Conservation (phyloP, 2,113 vertebrate species). For the Saimiri boliviensis region DNA sequence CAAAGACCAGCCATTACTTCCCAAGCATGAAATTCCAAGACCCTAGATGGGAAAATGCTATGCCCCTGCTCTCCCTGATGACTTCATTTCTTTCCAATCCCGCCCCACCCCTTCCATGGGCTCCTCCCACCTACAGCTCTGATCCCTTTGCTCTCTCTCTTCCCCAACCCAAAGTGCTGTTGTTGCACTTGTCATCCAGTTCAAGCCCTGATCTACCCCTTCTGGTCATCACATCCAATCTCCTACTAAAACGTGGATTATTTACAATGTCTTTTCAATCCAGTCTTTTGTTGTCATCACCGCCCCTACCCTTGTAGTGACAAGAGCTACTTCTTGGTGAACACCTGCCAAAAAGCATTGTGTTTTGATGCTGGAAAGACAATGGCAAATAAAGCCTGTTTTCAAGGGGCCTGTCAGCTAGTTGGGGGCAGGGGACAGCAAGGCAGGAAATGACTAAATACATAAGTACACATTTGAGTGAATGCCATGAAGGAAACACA, state of each 20-base stretch:
- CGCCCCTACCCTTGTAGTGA: background rate
- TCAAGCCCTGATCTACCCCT: background rate
- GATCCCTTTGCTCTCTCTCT: background rate
- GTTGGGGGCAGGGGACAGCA: background rate
- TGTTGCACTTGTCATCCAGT: background rate
- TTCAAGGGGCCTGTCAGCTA: background rate
- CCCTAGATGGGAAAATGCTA: background rate
- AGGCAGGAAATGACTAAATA: background rate
- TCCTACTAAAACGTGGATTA: background rate
- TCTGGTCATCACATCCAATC: background rate
- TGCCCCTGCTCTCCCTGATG: background rate
- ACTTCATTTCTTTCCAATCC: background rate
- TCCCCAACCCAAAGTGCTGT: background rate
- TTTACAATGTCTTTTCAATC: background rate
- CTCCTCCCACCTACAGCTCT: background rate
- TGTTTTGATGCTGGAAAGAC: background rate
- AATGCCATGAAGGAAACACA: background rate
- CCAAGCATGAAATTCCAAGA: background rate
- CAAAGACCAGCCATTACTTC: background rate
- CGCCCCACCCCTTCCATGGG: background rate
- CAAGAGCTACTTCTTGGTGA: background rate
- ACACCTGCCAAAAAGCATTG: background rate
- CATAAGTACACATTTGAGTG: background rate
- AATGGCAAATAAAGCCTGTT: background rate
- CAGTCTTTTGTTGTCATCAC: background rate